These are phyloP conservation scores for Conus betulinus DNA, from an alignment of 1,140 invertebrate genomes.

Conservation along the genomic window DNA sequence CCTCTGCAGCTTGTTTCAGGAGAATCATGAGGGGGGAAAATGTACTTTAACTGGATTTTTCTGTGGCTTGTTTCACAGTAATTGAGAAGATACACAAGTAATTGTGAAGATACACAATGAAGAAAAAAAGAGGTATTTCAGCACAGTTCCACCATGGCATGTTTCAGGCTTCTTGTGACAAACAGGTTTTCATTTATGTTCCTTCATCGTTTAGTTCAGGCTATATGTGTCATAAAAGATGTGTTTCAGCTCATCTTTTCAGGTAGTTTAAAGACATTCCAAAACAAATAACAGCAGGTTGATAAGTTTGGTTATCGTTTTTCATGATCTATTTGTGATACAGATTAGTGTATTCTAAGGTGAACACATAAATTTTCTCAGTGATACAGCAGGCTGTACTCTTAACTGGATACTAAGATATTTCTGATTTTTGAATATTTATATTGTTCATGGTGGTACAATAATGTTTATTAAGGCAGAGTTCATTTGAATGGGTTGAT, in stretches of 20 bases:
- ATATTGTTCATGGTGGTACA: not conserved
- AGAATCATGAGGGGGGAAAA: no score
- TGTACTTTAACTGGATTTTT: no score
- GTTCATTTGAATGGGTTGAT: not conserved
- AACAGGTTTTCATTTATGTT: not conserved
- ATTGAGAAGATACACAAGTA: no score
- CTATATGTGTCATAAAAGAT: not conserved
- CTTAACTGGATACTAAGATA: not conserved
- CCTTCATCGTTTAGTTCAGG: not conserved
- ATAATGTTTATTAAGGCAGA: not conserved
- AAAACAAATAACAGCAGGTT: no score
- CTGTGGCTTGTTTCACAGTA: no score
- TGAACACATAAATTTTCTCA: not conserved
- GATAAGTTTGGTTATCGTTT: no score
- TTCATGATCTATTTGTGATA: not conserved
- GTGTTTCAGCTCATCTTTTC: no score
- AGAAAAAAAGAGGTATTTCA: no score
- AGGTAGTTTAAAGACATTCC: no score
- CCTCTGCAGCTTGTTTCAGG: no score
- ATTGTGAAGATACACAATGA: no score
- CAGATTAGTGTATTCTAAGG: not conserved
- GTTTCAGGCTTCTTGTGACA: not conserved
- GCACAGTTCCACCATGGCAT: no score
- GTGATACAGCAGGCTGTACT: not conserved
- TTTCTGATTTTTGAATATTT: not conserved